Evolutionary conservation across 2,797 vertebrate species (phyloP), one percentile per base, ranked within the genome.

Genomic region (Orestias chungarensis): DNA sequence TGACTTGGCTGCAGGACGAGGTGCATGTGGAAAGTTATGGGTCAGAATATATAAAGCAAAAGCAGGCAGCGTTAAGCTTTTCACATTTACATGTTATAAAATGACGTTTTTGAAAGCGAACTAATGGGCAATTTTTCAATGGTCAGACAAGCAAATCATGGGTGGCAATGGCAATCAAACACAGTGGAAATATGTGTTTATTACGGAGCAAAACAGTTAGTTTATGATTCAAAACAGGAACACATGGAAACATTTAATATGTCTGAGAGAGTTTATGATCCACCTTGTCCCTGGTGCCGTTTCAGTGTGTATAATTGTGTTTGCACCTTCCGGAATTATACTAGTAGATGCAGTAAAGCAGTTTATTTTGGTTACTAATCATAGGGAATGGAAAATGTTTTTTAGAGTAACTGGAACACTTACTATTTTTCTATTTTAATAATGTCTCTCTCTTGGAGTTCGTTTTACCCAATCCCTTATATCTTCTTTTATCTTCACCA

Each of bases 1-100:
- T 35, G 11, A 46, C 15, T 59, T 35, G 55, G 55, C 55, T 59
- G 18, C 29, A 59, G 35, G 8, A 20, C 18, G 31, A 59, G 55
- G 29, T 6, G 33, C 55, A 35, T 35, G 17, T 59, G 55, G 55
- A 10, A 33, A 35, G 31, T 29, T 59, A 20, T 59, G 55, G 35
- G 55, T 59, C 55, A 59, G 31, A 31, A 59, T 23, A 17, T 59
- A 31, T 59, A 29, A 35, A 59, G 54, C 29, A 59, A 59, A 59
- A 20, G 35, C 23, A 59, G 35, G 31, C 9, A 3, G 55, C 1
- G 18, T 33, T 59, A 4, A 35, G 9, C 8, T 59, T 59, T 59
- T 35, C 23, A 23, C 33, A 35, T 59, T 59, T 59, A 23, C 55
- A 20, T 33, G 31, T 18, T 59, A 23, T 11, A 8, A 59, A 57